Evolutionary conservation across 2,888 invertebrate species (phyloP), one percentile per base, ranked within the genome.

Genomic region (Drosophila nr. fundita): DNA sequence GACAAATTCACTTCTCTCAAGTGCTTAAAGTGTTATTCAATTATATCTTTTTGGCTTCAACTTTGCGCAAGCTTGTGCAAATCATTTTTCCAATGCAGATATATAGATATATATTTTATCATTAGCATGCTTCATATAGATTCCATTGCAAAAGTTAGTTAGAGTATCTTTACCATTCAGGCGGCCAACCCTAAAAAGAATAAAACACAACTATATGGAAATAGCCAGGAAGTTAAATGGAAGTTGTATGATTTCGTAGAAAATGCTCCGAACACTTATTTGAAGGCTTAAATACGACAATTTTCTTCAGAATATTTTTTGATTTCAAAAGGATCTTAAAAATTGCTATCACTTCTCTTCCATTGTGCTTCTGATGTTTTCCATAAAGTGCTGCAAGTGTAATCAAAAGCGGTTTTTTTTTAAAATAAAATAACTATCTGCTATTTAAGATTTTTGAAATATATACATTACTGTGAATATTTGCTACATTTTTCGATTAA

Each of bases 1-100:
- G 58, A 62, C 57, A 49, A 49, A 57, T 63, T 63, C 36, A 4
- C 2, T 38, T 36, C 54, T 13, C n/a, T 13, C 11, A 21, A 55
- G 18, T 48, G 13, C n/a, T n/a, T 21, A 10, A 60, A 29, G 8
- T 49, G n/a, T 42, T 30, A 2, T 21, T 18, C 3, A 30, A 21
- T 32, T 32, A 2, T 45, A 21, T 45, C 1, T 4, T 4, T n/a
- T 13, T 7, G 13, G 21, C 42, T 45, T 1, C 7, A 42, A 11
- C 10, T 40, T 40, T n/a, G 10, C n/a, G 1, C 11, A 11, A 21
- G 11, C 21, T 6, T 21, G 6, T 42, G 11, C 11, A n/a, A 40
- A n/a, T 11, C 10, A n/a, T 11, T n/a, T 42, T 13, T 13, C 1
- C 13, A 15, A 13, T 13, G 13, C 21, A 7, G 21, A 42, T 21